A percentile compares a stretch with the other conserved stretches of the same genome.
These are phyloP conservation scores for Phymatocera aterrima DNA, from an alignment of 2,888 invertebrate genomes.

Conservation along the genomic window DNA sequence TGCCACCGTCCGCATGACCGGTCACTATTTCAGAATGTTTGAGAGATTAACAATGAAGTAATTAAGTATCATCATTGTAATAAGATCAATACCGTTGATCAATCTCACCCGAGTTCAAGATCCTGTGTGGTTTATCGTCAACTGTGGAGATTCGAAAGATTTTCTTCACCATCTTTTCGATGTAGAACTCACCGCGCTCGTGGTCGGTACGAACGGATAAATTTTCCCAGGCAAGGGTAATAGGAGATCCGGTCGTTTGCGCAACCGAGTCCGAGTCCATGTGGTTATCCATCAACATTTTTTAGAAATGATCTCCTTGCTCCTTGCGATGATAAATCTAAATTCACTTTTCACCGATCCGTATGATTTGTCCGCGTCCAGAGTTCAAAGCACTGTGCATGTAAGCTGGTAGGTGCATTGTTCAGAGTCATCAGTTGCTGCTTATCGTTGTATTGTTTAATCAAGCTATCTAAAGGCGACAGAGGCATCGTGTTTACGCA, in stretches of 20 bases:
- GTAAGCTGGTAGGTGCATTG: background rate
- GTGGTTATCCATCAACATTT: conserved; percentile 26
- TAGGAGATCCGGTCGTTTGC: background rate
- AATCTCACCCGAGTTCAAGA: conserved; percentile 56
- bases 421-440: background rate
- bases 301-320: background rate
- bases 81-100: conserved; percentile 8
- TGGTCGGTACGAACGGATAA: conserved; percentile 49
- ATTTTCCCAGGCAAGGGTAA: conserved; percentile 56
- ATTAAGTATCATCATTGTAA: too few relatives aligned
- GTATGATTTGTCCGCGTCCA: background rate
- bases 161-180: conserved; percentile 20
- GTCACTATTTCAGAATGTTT: conserved; percentile 62
- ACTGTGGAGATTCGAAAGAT: conserved; percentile 12
- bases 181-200: conserved; percentile 38
- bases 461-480: conserved; percentile 16
- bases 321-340: background rate
- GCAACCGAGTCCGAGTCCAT: background rate
- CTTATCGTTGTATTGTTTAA: conserved; percentile 39
- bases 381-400: conserved; percentile 9
- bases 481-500: background rate
- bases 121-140: conserved; percentile 41
- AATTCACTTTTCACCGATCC: background rate
- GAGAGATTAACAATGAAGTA: background rate
- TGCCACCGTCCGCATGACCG: conserved; percentile 67